These are phyloP conservation scores for Phlogophora meticulosa DNA, from an alignment of 2,888 invertebrate species.

Conservation along the genomic window DNA sequence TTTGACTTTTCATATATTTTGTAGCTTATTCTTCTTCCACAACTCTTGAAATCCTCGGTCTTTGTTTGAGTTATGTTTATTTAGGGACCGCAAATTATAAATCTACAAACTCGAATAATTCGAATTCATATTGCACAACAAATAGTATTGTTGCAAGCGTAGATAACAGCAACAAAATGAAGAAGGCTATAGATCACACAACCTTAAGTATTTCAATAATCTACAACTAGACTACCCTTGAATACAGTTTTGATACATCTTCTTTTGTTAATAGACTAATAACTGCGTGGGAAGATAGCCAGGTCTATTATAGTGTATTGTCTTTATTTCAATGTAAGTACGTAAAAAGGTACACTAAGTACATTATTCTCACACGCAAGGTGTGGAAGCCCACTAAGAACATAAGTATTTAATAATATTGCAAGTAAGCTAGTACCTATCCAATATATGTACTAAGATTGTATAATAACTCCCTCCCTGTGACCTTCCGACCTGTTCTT, in stretches of 20 bases:
- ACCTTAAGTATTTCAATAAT: slow-evolving; percentile 34
- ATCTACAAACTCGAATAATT: background rate
- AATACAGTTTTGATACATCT: slow-evolving; percentile 49
- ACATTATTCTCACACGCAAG: slow-evolving; percentile 18
- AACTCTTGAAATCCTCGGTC: background rate
- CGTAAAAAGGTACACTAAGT: slow-evolving; percentile 9
- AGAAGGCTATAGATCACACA: slow-evolving; percentile 17
- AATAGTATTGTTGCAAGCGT: background rate
- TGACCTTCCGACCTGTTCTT: too few relatives aligned
- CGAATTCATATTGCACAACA: background rate
- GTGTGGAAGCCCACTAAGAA: slow-evolving; percentile 36
- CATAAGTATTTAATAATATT: slow-evolving; percentile 33
- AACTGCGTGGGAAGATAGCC: slow-evolving; percentile 24
- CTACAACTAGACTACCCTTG: slow-evolving; percentile 43
- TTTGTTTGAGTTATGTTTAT: background rate
- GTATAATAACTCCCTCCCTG: background rate
- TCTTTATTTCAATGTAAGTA: slow-evolving; percentile 6
- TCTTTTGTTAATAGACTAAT: slow-evolving; percentile 36
- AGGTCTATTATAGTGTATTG: slow-evolving; percentile 18
- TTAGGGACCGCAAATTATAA: background rate
- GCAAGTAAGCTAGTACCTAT: background rate
- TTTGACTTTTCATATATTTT: too few relatives aligned
- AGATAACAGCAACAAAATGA: slow-evolving; percentile 3
- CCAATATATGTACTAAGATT: background rate
- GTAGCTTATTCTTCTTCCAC: background rate